Conservation (phyloP, 1,140 invertebrate genomes). For the Bombyx mandarina region DNA sequence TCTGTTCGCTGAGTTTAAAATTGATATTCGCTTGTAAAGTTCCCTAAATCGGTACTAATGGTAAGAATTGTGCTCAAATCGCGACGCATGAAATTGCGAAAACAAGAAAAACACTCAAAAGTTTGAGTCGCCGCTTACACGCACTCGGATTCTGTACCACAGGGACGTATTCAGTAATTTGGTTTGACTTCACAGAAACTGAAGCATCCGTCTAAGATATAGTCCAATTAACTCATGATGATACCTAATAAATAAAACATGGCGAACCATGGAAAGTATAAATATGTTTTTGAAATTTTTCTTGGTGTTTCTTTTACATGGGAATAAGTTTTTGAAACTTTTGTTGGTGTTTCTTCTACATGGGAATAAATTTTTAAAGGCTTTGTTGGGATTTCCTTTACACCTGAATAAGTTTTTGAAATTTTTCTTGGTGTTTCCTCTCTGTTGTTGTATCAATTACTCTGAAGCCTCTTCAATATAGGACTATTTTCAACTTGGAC, state of each 20-base stretch:
- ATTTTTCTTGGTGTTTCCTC: neutral
- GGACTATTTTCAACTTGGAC: too few species aligned
- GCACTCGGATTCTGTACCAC: conserved; percentile 4
- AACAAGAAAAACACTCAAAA: conserved; percentile 9
- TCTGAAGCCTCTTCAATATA: too few species aligned
- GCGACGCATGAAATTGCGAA: conserved; percentile 5
- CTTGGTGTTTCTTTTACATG: neutral
- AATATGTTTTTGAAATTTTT: neutral
- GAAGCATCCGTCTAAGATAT: too few species aligned
- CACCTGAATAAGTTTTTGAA: neutral
- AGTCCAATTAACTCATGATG: neutral
- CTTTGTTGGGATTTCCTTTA: neutral
- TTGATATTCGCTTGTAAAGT: too few species aligned
- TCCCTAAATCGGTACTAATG: too few species aligned
- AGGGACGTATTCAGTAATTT: neutral
- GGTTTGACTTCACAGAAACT: too few species aligned
- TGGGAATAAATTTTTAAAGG: too few species aligned
- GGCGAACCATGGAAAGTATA: neutral
- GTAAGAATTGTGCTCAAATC: too few species aligned
- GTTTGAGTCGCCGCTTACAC: conserved; percentile 7
- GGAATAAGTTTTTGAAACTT: neutral
- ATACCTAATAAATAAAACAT: neutral
- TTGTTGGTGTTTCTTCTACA: neutral
- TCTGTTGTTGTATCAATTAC: too few species aligned
- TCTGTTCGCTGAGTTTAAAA: too few species aligned